phyloP scores from a whole-genome alignment of 2,113 vertebrate species.

The Eurystomus gularis region DNA sequence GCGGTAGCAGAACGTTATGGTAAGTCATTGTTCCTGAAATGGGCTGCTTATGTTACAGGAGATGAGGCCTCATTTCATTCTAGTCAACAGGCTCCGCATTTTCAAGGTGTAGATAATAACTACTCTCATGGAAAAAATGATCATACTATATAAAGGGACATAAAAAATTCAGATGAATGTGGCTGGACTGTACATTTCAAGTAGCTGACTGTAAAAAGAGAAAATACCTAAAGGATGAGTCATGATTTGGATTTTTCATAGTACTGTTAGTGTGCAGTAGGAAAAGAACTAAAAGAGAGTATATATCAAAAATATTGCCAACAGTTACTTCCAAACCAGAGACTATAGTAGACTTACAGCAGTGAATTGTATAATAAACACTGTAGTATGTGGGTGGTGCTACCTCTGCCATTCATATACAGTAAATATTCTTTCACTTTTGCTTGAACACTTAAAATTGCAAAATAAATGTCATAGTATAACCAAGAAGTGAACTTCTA shows the following conservation, averaged over 20 bases:
- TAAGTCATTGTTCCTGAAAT: constrained; percentile 6
- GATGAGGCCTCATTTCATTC: background rate
- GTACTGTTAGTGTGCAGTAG: background rate
- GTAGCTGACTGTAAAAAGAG: background rate
- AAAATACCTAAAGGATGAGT: background rate
- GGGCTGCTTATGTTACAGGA: background rate
- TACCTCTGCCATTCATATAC: background rate
- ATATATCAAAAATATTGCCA: background rate
- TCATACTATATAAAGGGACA: background rate
- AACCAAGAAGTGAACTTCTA: background rate
- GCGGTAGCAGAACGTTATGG: background rate
- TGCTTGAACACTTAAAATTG: background rate
- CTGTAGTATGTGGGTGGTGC: background rate
- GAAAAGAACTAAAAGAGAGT: background rate
- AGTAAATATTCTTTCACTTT: background rate
- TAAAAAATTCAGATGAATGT: background rate
- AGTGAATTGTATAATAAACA: background rate
- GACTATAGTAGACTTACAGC: background rate
- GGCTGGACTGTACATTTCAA: background rate
- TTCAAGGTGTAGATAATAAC: background rate
- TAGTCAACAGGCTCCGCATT: background rate
- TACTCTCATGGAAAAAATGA: background rate
- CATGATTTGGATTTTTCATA: background rate
- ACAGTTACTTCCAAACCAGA: background rate
- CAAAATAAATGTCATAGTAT: background rate